A percentile compares a stretch with the other conserved stretches of the same genome.
Conservation (phyloP, 2,888 invertebrate genomes). For the Oxytorus armatus region DNA sequence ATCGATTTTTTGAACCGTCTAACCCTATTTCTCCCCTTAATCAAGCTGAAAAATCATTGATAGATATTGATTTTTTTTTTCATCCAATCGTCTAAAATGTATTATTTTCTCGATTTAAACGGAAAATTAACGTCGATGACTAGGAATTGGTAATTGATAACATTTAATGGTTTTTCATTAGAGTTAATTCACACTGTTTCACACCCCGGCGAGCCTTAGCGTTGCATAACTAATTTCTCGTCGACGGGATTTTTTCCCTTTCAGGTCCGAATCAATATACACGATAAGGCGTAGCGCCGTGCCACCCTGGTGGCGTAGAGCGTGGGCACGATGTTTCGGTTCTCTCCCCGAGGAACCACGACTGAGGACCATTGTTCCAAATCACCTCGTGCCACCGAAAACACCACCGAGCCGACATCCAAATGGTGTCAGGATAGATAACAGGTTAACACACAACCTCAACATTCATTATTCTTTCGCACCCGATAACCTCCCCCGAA, state of each 20-base stretch:
- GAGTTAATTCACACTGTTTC: background rate
- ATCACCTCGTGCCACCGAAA: conserved; percentile 93
- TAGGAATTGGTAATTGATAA: background rate
- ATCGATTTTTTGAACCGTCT: no score
- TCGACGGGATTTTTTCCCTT: conserved; percentile 28
- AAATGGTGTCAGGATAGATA: conserved; percentile 92
- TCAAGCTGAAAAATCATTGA: no score
- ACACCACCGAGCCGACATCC: conserved; percentile 93
- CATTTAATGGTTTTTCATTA: conserved; percentile 14
- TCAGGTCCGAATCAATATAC: conserved; percentile 93
- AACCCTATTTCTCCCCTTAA: no score
- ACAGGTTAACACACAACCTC: conserved; percentile 82
- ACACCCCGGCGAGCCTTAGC: background rate
- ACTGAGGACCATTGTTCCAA: conserved; percentile 92
- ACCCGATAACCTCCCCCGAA: no score
- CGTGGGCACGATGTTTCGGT: conserved; percentile 83
- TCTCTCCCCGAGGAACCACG: conserved; percentile 89
- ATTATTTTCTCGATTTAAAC: background rate
- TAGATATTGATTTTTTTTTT: no score
- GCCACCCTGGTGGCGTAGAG: conserved; percentile 90
- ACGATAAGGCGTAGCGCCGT: conserved; percentile 91
- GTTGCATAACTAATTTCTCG: conserved; percentile 44
- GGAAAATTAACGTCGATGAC: background rate
- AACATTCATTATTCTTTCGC: conserved; percentile 16
- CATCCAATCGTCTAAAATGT: background rate